These are phyloP conservation scores for Nomada fucata DNA, from an alignment of 2,888 invertebrate genomes.

Conservation along the genomic window DNA sequence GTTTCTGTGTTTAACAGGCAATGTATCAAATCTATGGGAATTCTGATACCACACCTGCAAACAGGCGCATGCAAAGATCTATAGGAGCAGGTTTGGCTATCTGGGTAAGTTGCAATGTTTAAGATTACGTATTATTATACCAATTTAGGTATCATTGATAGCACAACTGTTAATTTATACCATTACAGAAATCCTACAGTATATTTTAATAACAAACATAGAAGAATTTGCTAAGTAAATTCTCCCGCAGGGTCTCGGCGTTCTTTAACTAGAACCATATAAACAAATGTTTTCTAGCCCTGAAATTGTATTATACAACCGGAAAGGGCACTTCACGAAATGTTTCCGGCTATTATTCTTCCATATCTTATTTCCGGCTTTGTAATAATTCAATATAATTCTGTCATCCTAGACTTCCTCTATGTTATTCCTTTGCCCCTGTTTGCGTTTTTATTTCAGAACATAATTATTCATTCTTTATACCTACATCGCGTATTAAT, in stretches of 20 bases:
- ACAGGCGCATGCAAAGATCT: too few species aligned
- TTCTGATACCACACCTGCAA: too few species aligned
- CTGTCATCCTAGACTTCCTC: not conserved
- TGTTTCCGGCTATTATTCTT: conserved; percentile 47
- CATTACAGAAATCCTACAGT: too few species aligned
- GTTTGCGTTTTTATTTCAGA: not conserved
- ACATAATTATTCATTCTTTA: not conserved
- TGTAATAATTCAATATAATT: conserved; percentile 5
- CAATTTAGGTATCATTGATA: too few species aligned
- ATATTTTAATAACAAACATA: too few species aligned
- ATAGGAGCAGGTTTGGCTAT: too few species aligned
- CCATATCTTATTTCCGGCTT: conserved; percentile 35
- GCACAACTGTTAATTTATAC: too few species aligned
- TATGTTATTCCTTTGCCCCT: not conserved
- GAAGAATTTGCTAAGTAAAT: too few species aligned
- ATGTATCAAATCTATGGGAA: too few species aligned
- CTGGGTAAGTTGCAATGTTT: too few species aligned
- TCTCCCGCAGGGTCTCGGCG: not conserved
- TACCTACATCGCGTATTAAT: not conserved
- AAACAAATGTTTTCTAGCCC: not conserved
- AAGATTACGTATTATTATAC: too few species aligned
- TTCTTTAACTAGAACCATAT: not conserved
- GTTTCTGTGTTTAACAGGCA: too few species aligned
- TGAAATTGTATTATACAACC: not conserved
- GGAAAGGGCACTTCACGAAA: conserved; percentile 11